phyloP scores from a whole-genome alignment of 2,888 invertebrate genomes.

The Timema podura region DNA sequence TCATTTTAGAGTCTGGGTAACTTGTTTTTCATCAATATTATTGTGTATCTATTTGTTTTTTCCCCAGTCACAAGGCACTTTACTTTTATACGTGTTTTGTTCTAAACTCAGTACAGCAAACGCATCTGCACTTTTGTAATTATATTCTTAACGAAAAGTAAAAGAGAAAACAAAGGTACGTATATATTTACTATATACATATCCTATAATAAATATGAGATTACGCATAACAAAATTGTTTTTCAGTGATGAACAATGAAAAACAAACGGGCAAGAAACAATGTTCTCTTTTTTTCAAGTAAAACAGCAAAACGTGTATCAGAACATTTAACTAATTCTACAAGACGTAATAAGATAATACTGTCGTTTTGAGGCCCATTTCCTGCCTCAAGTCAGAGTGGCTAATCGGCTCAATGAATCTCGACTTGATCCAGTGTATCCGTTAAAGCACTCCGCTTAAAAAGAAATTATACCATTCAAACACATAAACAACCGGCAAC shows the following conservation, averaged over 20 bases:
- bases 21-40: conserved; percentile 13
- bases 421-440: neutral
- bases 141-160: conserved; percentile 14
- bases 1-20: conserved; percentile 13
- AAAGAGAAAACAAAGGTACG: conserved; percentile 13
- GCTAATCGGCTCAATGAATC: conserved; percentile 3
- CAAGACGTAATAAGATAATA: conserved; percentile 29
- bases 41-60: conserved; percentile 20
- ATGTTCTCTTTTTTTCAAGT: neutral
- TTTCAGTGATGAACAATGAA: neutral
- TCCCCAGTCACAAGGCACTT: conserved; percentile 33
- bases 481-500: too few species aligned
- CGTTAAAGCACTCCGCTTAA: too few species aligned
- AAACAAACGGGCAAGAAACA: conserved; percentile 17
- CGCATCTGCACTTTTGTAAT: conserved; percentile 29
- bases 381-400: conserved; percentile 4
- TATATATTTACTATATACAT: conserved; percentile 20
- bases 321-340: conserved; percentile 28
- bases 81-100: conserved; percentile 23
- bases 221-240: conserved; percentile 16
- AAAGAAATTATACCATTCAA: too few species aligned
- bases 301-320: conserved; percentile 27
- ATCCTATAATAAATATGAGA: conserved; percentile 21
- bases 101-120: conserved; percentile 30
- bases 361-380: conserved; percentile 24